Evolutionary conservation across 2,888 invertebrate species (phyloP), one percentile per base, ranked within the genome.

Genomic region (Conus canariensis): DNA sequence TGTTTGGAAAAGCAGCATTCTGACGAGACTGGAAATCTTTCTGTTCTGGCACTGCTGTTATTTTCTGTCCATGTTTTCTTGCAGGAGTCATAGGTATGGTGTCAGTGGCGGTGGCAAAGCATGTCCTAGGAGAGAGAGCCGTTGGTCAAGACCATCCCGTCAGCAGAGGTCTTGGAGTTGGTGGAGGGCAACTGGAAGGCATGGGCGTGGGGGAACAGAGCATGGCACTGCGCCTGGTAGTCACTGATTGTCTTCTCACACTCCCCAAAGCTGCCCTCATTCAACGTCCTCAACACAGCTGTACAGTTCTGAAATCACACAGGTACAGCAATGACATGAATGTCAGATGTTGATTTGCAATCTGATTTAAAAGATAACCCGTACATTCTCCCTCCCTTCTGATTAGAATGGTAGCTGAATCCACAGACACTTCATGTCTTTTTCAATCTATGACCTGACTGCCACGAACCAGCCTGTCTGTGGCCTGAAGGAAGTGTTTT

Each of bases 231-330:
- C 91, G 97, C 96, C 94, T 97, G 97, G 96, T 98, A 99, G 88
- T 97, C 97, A 94, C 97, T 97, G 93, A 97, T 97, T 93, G 97
- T 97, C 74, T 97, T 96, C 89, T 96, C 96, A 91, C 98, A 95
- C 88, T 97, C 96, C 0, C 98, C 98, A 96, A 99, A 98, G 94
- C 98, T 98, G 89, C 98, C 98, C 93, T 97, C 97, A 93, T 97
- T 97, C 94, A 99, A 97, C 92, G 98, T 97, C 93, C 98, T 97
- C 94, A 98, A 97, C 91, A 98, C 98, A 94, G 98, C 97, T 93
- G 97, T 97, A 97, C 98, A 98, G 95, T 97, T 98, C 98, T 98
- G 93, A 91, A 74, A 87, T 12, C 19, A 30, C 45, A 45, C 2
- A 45, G 45, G 45, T 45, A 45, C 45, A 45, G 10, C 80, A 6